phyloP scores from a whole-genome alignment of 2,113 vertebrate species.

The Oreotrochilus melanogaster region DNA sequence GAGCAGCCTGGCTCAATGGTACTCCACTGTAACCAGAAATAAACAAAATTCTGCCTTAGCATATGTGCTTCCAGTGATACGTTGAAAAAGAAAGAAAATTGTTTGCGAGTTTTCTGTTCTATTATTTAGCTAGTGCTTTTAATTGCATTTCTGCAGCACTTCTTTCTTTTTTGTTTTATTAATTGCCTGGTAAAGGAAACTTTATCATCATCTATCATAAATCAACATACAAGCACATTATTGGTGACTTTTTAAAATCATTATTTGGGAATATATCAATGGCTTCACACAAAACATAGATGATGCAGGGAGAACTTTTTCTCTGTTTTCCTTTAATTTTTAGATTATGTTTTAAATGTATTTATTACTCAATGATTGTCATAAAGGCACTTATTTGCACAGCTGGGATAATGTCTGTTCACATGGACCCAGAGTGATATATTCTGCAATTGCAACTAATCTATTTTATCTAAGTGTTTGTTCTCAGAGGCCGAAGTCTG shows the following conservation, averaged over 20 bases:
- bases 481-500: constrained; percentile 67
- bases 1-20: not conserved
- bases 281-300: not conserved
- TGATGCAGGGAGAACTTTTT: not conserved
- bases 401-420: constrained; percentile 29
- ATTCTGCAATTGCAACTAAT: constrained; percentile 55
- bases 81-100: not conserved
- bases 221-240: not conserved
- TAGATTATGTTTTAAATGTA: not conserved
- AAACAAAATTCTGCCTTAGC: not conserved
- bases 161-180: constrained; percentile 4
- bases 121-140: not conserved
- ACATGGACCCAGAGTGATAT: constrained; percentile 46
- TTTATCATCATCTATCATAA: not conserved
- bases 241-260: not conserved
- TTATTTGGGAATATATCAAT: not conserved
- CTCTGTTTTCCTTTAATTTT: constrained; percentile 35
- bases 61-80: not conserved
- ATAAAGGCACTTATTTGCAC: constrained; percentile 40
- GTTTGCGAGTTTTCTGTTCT: not conserved
- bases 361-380: constrained; percentile 57
- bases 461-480: constrained; percentile 69
- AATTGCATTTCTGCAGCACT: not conserved
- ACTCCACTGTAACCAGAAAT: not conserved
- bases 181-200: not conserved